phyloP scores from a whole-genome alignment of 2,888 invertebrate species.

The Kryphioiulus occultus region DNA sequence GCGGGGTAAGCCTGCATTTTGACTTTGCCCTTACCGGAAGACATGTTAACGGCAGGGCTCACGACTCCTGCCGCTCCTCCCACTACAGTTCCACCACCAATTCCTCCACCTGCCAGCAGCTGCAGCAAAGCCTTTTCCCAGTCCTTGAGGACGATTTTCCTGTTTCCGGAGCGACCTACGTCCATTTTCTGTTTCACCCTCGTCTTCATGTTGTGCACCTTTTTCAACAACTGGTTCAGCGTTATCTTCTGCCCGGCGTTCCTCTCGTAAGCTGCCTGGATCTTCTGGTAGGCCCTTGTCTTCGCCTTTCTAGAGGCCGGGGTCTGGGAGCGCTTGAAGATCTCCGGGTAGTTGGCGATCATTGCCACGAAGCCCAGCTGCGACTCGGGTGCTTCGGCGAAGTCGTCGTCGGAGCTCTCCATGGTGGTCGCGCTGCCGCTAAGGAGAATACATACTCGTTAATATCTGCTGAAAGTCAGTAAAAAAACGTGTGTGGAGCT shows the following conservation, averaged over 20 bases:
- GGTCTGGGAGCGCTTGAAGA: background rate
- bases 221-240: background rate
- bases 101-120: background rate
- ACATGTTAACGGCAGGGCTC: background rate
- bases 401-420: background rate
- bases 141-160: background rate
- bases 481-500: too few species aligned
- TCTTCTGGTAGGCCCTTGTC: slow-evolving; percentile 2
- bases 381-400: background rate
- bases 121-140: background rate
- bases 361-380: background rate
- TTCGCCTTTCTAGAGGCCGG: background rate
- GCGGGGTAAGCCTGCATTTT: too few species aligned
- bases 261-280: background rate
- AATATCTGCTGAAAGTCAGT: too few species aligned
- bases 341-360: slow-evolving; percentile 20
- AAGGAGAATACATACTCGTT: background rate
- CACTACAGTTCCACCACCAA: too few species aligned
- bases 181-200: slow-evolving; percentile 12
- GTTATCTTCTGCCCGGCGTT: background rate
- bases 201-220: slow-evolving; percentile 35
- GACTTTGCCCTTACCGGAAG: background rate
- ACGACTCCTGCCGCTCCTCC: background rate
- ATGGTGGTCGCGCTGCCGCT: background rate
- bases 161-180: background rate